Evolutionary conservation across 2,888 invertebrate species (phyloP).

Genomic region (Embidobia sp.): DNA sequence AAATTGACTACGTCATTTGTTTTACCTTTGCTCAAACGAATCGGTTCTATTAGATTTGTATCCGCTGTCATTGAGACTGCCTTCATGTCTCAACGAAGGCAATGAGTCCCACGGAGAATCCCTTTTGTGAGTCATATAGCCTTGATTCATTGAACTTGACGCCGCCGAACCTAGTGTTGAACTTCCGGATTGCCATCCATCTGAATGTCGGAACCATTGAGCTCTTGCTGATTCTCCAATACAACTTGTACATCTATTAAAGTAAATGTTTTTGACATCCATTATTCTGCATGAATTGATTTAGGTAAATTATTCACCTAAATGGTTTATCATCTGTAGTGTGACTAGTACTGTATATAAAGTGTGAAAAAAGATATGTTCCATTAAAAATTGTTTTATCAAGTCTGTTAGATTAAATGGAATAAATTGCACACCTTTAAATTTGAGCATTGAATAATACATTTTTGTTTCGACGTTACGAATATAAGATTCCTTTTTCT

Average conservation of each 20-base stretch:
- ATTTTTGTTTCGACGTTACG: no score
- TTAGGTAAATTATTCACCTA: background rate
- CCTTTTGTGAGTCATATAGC: constrained; percentile 85
- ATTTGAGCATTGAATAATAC: no score
- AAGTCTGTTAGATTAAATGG: no score
- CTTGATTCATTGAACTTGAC: constrained; percentile 78
- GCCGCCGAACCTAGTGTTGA: constrained; percentile 86
- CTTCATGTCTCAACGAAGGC: constrained; percentile 92
- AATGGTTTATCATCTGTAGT: background rate
- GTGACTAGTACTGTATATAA: constrained; percentile 1
- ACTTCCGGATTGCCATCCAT: constrained; percentile 91
- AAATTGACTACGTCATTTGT: constrained; percentile 19
- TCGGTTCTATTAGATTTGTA: constrained; percentile 93
- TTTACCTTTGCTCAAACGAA: constrained; percentile 92
- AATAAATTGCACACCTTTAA: no score
- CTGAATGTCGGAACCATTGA: constrained; percentile 95
- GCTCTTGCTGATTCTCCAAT: constrained; percentile 94
- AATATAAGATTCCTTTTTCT: no score
- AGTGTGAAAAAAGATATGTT: constrained; percentile 54
- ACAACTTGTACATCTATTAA: constrained; percentile 89
- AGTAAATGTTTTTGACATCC: constrained; percentile 29
- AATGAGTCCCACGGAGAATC: constrained; percentile 93
- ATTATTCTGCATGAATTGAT: constrained; percentile 14
- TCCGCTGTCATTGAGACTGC: constrained; percentile 93
- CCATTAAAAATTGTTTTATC: background rate